Conservation (phyloP, 2,888 invertebrate genomes). For the Thymelicus acteon region DNA sequence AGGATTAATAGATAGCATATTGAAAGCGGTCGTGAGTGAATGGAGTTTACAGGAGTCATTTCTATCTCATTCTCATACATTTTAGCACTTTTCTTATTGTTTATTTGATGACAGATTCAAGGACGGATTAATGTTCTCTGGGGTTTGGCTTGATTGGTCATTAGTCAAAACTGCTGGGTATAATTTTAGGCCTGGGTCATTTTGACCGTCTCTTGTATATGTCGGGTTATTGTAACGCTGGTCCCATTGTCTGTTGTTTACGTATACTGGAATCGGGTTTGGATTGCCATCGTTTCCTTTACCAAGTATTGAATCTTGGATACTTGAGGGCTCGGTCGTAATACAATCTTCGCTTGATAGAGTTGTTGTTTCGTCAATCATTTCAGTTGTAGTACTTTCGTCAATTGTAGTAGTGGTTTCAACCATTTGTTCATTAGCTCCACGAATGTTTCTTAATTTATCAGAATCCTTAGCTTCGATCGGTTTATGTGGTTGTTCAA, state of each 20-base stretch:
- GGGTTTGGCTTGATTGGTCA: background rate
- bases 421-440: conserved; percentile 25
- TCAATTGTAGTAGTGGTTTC: conserved; percentile 7
- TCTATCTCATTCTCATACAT: background rate
- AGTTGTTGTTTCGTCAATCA: conserved; percentile 20
- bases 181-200: background rate
- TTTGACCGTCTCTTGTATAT: background rate
- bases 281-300: conserved; percentile 1
- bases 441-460: conserved; percentile 38
- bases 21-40: background rate
- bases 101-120: background rate
- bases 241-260: conserved; percentile 20
- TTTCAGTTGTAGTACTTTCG: conserved; percentile 18
- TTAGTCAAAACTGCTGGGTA: background rate
- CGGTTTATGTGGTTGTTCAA: conserved; percentile 24
- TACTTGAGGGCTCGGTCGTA: background rate
- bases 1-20: too few relatives aligned
- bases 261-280: background rate
- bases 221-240: conserved; percentile 17
- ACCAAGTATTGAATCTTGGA: background rate
- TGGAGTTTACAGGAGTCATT: background rate
- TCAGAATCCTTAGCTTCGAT: conserved; percentile 36
- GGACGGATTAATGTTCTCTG: background rate
- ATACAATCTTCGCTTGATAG: conserved; percentile 17
- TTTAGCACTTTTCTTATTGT: conserved; percentile 10